These are phyloP conservation scores for Meteorus colon DNA, from an alignment of 2,888 invertebrate species.

Conservation along the genomic window DNA sequence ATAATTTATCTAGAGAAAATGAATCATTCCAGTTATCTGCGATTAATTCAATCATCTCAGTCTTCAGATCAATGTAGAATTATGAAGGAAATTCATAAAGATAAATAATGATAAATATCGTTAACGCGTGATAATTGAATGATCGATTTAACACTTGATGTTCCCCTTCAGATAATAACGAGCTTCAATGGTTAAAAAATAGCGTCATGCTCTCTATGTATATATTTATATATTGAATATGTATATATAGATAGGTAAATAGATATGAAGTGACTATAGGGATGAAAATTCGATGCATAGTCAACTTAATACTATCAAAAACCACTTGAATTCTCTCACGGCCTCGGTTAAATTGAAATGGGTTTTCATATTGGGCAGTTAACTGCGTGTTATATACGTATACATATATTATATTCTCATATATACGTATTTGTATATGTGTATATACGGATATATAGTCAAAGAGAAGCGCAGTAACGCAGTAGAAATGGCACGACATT, in stretches of 20 bases:
- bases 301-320: constrained; percentile 69
- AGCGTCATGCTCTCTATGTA: not conserved
- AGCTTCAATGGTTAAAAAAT: constrained; percentile 13
- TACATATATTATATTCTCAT: not conserved
- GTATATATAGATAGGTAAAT: not conserved
- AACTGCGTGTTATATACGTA: constrained; percentile 23
- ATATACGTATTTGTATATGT: not conserved
- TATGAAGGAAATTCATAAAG: not conserved
- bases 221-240: not conserved
- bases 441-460: not conserved
- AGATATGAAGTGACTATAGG: constrained; percentile 21
- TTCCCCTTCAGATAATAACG: not conserved
- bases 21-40: too few relatives aligned
- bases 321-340: constrained; percentile 64
- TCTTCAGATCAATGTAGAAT: not conserved
- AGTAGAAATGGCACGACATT: constrained; percentile 31
- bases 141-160: constrained; percentile 43
- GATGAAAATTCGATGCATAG: constrained; percentile 67
- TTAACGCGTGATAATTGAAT: not conserved
- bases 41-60: not conserved
- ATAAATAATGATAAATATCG: not conserved
- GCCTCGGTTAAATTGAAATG: constrained; percentile 68
- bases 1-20: too few relatives aligned
- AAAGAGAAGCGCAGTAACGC: not conserved
- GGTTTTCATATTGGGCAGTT: constrained; percentile 56